A percentile compares a stretch with the other conserved stretches of the same genome.
Conservation (phyloP, 2,797 vertebrate genomes). For the Margarornis squamiger region DNA sequence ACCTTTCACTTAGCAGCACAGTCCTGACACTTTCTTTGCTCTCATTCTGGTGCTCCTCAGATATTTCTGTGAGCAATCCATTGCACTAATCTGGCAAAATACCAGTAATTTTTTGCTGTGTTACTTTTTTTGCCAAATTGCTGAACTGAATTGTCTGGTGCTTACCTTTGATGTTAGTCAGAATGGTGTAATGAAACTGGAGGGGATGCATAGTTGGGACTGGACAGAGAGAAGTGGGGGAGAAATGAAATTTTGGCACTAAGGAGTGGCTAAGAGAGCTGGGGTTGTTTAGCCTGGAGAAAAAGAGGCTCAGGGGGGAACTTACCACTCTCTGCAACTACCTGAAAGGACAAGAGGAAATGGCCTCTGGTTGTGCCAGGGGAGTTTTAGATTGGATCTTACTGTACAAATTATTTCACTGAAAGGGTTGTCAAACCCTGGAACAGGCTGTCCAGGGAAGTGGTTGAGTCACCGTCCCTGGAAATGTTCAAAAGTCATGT, state of each 20-base stretch:
- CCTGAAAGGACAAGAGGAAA: background rate
- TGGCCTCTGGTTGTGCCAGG: background rate
- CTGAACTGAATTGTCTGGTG: background rate
- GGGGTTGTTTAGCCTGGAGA: background rate
- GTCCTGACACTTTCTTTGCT: background rate
- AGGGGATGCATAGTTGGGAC: background rate
- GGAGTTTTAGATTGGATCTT: background rate
- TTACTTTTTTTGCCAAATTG: background rate
- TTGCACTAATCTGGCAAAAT: background rate
- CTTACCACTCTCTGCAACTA: background rate
- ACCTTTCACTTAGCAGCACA: background rate
- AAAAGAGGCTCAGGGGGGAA: background rate
- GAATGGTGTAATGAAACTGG: background rate
- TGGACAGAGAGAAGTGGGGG: background rate
- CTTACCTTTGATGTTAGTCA: background rate
- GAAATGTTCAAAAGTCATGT: fast-evolving
- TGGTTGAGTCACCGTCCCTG: background rate
- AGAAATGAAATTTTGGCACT: background rate
- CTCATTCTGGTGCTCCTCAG: background rate
- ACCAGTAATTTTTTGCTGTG: background rate
- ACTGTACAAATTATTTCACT: background rate
- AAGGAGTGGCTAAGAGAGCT: background rate
- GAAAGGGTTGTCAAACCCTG: background rate
- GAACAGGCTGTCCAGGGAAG: background rate
- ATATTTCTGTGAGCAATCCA: background rate